A percentile compares a stretch with the other conserved stretches of the same genome.
These are phyloP conservation scores for Oryzias javanicus DNA, from an alignment of 2,113 vertebrate genomes.

Conservation along the genomic window DNA sequence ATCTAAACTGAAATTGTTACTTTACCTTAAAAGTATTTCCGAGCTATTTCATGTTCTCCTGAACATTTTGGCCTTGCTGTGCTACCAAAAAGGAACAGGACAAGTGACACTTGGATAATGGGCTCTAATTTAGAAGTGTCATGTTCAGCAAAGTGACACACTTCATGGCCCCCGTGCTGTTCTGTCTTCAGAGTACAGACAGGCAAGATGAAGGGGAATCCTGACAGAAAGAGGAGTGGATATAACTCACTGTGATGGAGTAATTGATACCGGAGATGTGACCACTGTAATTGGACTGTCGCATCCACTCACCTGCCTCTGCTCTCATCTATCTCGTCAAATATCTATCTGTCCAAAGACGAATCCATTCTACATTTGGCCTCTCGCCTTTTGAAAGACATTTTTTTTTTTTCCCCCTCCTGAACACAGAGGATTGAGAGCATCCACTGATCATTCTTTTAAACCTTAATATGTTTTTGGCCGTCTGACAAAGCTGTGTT, in stretches of 20 bases:
- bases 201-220: conserved; percentile 10
- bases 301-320: conserved; percentile 51
- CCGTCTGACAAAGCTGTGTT: conserved; percentile 14
- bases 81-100: conserved; percentile 72
- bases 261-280: conserved; percentile 81
- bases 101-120: conserved; percentile 83
- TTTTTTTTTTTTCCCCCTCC: conserved; percentile 30
- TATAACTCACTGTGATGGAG: conserved; percentile 78
- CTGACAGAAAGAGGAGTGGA: conserved; percentile 19
- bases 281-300: conserved; percentile 80
- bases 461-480: conserved; percentile 31
- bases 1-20: no score
- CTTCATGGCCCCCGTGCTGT: conserved; percentile 63
- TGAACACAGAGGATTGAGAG: conserved; percentile 3
- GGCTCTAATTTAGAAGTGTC: conserved; percentile 83
- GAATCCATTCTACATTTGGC: not conserved
- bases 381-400: conserved; percentile 6
- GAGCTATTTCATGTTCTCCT: not conserved
- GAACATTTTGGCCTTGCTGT: conserved; percentile 57
- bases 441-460: conserved; percentile 15
- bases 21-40: not conserved
- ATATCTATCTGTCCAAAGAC: conserved; percentile 68
- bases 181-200: conserved; percentile 22
- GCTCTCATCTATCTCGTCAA: conserved; percentile 67
- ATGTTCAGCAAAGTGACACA: conserved; percentile 76